phyloP scores from a whole-genome alignment of 2,888 invertebrate genomes.

The Clunio marinus region DNA sequence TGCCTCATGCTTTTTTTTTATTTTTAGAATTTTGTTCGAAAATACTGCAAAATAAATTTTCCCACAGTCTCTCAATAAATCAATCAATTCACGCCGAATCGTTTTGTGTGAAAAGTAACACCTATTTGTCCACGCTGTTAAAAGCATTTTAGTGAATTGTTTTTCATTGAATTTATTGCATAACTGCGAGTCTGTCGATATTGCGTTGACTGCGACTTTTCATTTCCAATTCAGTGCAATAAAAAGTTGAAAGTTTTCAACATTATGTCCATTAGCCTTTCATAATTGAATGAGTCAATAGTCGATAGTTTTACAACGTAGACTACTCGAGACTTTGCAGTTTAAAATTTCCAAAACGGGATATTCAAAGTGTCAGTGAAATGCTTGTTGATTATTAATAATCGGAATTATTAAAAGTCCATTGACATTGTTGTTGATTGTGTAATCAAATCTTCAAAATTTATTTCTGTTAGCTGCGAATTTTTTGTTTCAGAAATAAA shows the following conservation, averaged over 20 bases:
- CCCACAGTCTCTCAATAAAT: constrained; percentile 38
- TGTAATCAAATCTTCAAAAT: no score
- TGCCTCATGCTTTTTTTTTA: no score
- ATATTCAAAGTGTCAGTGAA: no score
- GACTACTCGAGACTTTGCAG: no score
- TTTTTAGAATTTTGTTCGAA: no score
- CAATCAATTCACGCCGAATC: constrained; percentile 34
- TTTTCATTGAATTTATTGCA: constrained; percentile 31
- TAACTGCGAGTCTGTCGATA: constrained; percentile 3
- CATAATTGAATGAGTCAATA: constrained; percentile 5
- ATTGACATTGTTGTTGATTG: no score
- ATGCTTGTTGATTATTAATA: no score
- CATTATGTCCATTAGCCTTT: constrained; percentile 17
- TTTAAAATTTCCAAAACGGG: no score
- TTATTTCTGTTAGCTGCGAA: no score
- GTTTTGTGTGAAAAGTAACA: constrained; percentile 35
- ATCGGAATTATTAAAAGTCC: no score
- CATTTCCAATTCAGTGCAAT: not conserved
- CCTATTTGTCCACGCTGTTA: constrained; percentile 31
- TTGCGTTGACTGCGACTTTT: not conserved
- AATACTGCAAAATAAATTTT: no score
- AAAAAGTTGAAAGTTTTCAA: not conserved
- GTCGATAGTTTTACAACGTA: constrained; percentile 8
- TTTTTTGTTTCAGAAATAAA: no score
- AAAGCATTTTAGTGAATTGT: constrained; percentile 22